Evolutionary conservation across 2,113 vertebrate species (phyloP).

Genomic region (Hippotragus niger): DNA sequence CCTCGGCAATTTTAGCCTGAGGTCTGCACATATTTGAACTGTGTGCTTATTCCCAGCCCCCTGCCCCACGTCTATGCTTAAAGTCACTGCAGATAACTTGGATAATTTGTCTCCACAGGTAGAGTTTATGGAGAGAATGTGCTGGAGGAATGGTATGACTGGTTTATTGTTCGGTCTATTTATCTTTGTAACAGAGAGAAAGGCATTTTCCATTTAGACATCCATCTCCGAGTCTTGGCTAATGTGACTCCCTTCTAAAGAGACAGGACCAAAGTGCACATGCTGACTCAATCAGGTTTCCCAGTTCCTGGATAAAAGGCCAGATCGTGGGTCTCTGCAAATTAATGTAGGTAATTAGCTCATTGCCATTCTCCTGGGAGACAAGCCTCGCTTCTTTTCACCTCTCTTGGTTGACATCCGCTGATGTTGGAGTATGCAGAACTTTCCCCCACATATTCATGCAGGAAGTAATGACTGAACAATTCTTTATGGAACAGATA

Average conservation of each 20-base stretch:
- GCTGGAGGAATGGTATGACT: neutral
- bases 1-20: neutral
- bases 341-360: slow-evolving; percentile 42
- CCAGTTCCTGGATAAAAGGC: neutral
- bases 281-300: neutral
- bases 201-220: slow-evolving; percentile 53
- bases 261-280: neutral
- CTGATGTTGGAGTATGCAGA: neutral
- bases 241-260: slow-evolving; percentile 16
- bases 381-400: neutral
- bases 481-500: neutral
- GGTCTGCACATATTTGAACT: neutral
- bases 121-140: neutral
- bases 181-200: slow-evolving; percentile 31
- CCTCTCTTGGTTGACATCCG: neutral
- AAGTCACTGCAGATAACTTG: neutral
- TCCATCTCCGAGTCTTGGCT: slow-evolving; percentile 31
- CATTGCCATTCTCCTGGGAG: neutral
- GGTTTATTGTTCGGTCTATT: neutral
- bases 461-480: neutral
- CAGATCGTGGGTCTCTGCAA: neutral
- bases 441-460: neutral
- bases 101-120: neutral
- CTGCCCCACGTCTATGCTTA: neutral
- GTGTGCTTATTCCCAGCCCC: neutral